Base-by-base conservation (phyloP, 1,140 invertebrate species). In the Drosophila repleta region DNA sequence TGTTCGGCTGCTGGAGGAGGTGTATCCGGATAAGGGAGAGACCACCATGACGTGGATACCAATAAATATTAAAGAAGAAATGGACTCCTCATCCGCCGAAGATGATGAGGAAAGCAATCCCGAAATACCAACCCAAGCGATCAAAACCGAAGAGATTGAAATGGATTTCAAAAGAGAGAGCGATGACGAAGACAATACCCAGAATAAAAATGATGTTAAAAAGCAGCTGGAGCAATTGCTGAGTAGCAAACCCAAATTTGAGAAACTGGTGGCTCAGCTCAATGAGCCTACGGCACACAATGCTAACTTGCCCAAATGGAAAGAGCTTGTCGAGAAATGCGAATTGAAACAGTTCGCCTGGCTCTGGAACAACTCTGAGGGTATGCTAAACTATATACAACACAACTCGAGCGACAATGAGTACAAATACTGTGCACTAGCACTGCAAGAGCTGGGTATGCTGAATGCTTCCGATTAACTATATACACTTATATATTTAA, bases 11-110 rank as follows among this genome's bases (percentile, higher is more conserved):
- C 66, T 90, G 18, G 66, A 82, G 35, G 65, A 72, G 21, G 83
- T 88, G 10, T 75, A 82, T 29, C 51, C 82, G 10, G 83, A 85
- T 18, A 80, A 74, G 51, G 53, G 24, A 11, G 66, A 82, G 6
- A 3, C 39, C 15, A 45, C 79, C 3, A 88, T 89, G 83, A 82
- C 78, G 8, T 88, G 83, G 83, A 88, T 88, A 62, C 79, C 82
- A 3, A 2, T 66, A 0, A 88, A 79, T 32, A 76, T 88, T 1
- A 88, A 88, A 13, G 83, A 88, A 48, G 83, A 88, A 49, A 52
- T 74, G 0, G 83, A 88, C 48, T 66, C 75, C 1, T 88, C 83
- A 7, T 90, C 88, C 2, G 75, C 75, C 18, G 89, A 90, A 13
- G 88, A 85, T 20, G 85, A 89, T 35, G 82, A 90, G 3, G 77